Conservation (phyloP, 37 sponge, comb jelly and placozoan genomes). For the Agelas oroides region DNA sequence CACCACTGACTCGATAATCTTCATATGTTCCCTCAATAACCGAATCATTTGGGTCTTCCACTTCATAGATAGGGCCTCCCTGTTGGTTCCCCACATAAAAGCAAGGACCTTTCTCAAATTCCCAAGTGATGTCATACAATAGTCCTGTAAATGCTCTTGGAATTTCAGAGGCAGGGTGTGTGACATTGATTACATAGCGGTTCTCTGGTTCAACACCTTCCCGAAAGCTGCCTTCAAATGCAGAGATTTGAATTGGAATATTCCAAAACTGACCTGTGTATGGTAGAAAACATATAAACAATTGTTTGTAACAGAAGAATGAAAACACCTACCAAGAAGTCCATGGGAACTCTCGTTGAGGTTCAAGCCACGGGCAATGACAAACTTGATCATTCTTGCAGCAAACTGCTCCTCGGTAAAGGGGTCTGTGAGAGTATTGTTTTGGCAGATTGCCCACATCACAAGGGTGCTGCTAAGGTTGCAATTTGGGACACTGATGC, state of each 20-base stretch:
- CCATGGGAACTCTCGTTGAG: constrained; percentile 57
- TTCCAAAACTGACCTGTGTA: constrained; percentile 73
- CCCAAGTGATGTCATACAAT: constrained; percentile 51
- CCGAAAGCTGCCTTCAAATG: background rate
- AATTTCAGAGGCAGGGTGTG: constrained; percentile 12
- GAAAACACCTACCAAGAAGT: constrained; percentile 37
- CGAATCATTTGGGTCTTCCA: constrained; percentile 52
- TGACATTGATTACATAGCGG: constrained; percentile 44
- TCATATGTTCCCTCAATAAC: constrained; percentile 65
- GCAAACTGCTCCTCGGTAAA: background rate
- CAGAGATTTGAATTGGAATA: constrained; percentile 40
- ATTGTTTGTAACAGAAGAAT: background rate
- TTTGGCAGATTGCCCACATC: constrained; percentile 57
- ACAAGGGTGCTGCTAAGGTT: constrained; percentile 20
- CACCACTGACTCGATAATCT: constrained; percentile 21
- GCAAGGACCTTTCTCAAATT: constrained; percentile 14
- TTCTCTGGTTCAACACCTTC: background rate
- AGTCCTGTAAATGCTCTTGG: constrained; percentile 43
- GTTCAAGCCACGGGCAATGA: constrained; percentile 44
- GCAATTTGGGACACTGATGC: constrained; percentile 63
- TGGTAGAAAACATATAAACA: background rate
- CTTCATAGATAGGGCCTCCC: constrained; percentile 52
- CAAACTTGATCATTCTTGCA: constrained; percentile 58
- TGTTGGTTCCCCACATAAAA: constrained; percentile 63
- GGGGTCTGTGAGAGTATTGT: constrained; percentile 25